Evolutionary conservation across 2,888 invertebrate genomes (phyloP).

Genomic region (Plagodis pulveraria): DNA sequence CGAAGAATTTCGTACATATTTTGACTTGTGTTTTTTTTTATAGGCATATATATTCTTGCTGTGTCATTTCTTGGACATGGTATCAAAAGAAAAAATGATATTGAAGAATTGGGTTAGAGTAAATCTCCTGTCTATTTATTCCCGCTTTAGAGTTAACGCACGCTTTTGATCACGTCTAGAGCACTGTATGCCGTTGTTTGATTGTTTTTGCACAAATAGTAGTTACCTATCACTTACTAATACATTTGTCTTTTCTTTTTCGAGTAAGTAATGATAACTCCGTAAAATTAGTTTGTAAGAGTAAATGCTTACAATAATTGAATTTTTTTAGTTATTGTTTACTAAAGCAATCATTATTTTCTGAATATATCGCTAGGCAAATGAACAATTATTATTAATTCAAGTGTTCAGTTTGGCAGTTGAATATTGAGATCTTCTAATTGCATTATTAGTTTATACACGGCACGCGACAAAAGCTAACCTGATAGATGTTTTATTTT

Average conservation of each 20-base stretch:
- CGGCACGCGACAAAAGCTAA: too few relatives aligned
- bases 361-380: too few relatives aligned
- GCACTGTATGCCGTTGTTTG: conserved; percentile 14
- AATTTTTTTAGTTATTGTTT: too few relatives aligned
- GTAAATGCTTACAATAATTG: too few relatives aligned
- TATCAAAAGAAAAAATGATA: conserved; percentile 67
- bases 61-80: conserved; percentile 70
- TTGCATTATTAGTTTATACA: too few relatives aligned
- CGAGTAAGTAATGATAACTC: too few relatives aligned
- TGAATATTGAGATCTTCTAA: too few relatives aligned
- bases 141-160: conserved; percentile 15
- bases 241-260: background rate
- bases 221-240: conserved; percentile 34
- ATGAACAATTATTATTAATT: too few relatives aligned
- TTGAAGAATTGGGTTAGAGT: conserved; percentile 70
- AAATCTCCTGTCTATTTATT: background rate
- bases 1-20: background rate
- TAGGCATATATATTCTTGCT: conserved; percentile 75
- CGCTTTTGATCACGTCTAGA: conserved; percentile 20
- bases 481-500: too few relatives aligned
- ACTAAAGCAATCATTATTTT: too few relatives aligned
- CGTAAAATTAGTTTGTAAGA: too few relatives aligned
- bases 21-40: conserved; percentile 30
- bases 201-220: conserved; percentile 30
- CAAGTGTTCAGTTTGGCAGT: too few relatives aligned